Conservation (phyloP, 1,140 invertebrate genomes). For the Drosophila kanapiae region DNA sequence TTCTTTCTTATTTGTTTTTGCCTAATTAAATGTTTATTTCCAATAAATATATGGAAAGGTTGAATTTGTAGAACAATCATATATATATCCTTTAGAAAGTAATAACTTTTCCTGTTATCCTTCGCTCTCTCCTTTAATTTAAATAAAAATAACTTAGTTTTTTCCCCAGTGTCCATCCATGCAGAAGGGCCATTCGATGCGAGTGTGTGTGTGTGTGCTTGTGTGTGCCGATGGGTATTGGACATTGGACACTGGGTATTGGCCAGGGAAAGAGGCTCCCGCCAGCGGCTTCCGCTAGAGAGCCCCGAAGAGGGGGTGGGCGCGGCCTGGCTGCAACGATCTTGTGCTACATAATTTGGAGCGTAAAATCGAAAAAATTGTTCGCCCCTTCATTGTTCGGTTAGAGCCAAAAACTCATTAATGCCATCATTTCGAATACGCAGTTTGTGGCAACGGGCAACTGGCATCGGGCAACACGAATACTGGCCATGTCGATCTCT, state of each 20-base stretch:
- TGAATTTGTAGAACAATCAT: not conserved
- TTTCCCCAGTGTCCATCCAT: not conserved
- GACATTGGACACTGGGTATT: conserved; percentile 12
- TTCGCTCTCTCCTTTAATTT: no score
- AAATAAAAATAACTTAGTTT: no score
- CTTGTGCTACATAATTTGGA: conserved; percentile 57
- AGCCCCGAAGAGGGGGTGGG: not conserved
- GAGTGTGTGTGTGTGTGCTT: conserved; percentile 17
- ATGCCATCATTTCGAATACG: conserved; percentile 53
- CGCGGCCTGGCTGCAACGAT: conserved; percentile 6
- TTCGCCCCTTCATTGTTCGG: conserved; percentile 60
- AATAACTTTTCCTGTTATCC: no score
- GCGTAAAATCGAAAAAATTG: conserved; percentile 72
- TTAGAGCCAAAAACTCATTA: conserved; percentile 59
- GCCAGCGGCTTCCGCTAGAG: conserved; percentile 20
- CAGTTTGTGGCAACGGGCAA: conserved; percentile 1
- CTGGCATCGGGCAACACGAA: no score
- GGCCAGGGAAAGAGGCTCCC: conserved; percentile 36
- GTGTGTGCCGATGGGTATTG: conserved; percentile 4
- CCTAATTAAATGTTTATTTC: no score
- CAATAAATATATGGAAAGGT: not conserved
- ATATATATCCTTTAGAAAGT: not conserved
- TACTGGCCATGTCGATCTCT: no score
- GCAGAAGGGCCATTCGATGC: conserved; percentile 17
- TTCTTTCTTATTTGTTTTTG: no score